Conservation (phyloP, 2,888 invertebrate species). For the Drosophila rellima region DNA sequence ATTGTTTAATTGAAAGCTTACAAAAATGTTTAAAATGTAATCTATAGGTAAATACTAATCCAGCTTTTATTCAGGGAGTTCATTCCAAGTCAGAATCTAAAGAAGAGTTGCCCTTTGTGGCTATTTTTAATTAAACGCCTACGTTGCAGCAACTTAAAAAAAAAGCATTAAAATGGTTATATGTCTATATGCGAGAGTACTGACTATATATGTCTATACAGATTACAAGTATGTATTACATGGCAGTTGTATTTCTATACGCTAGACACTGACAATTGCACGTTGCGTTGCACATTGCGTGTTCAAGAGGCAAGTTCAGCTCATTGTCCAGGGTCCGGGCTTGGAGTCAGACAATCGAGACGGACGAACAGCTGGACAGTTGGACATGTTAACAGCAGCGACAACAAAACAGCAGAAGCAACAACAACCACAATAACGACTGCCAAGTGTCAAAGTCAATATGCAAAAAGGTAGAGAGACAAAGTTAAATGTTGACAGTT, state of each 20-base stretch:
- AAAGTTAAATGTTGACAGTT: slow-evolving; percentile 82
- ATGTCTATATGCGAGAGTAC: slow-evolving; percentile 4
- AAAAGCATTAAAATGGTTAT: slow-evolving; percentile 26
- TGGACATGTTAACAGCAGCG: slow-evolving; percentile 77
- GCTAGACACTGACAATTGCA: slow-evolving; percentile 75
- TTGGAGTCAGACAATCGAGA: slow-evolving; percentile 16
- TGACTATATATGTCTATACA: slow-evolving; percentile 1
- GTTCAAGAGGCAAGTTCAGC: slow-evolving; percentile 72
- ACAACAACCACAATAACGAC: slow-evolving; percentile 46
- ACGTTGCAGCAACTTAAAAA: slow-evolving; percentile 39
- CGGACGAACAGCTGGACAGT: slow-evolving; percentile 32
- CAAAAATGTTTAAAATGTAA: too few relatives aligned
- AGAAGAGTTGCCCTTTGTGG: background rate
- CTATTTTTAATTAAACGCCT: slow-evolving; percentile 48
- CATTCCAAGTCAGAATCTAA: background rate
- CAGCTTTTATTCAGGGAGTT: background rate
- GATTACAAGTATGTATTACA: slow-evolving; percentile 21
- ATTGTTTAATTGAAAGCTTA: too few relatives aligned
- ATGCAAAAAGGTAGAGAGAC: slow-evolving; percentile 69
- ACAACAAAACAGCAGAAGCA: slow-evolving; percentile 38
- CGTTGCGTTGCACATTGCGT: slow-evolving; percentile 59
- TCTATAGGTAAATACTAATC: background rate
- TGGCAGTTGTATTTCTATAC: slow-evolving; percentile 43
- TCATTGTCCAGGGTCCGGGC: slow-evolving; percentile 63
- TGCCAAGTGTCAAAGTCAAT: slow-evolving; percentile 82